These are phyloP conservation scores for Aculops lycopersici DNA, from an alignment of 1,140 invertebrate species.

Conservation along the genomic window DNA sequence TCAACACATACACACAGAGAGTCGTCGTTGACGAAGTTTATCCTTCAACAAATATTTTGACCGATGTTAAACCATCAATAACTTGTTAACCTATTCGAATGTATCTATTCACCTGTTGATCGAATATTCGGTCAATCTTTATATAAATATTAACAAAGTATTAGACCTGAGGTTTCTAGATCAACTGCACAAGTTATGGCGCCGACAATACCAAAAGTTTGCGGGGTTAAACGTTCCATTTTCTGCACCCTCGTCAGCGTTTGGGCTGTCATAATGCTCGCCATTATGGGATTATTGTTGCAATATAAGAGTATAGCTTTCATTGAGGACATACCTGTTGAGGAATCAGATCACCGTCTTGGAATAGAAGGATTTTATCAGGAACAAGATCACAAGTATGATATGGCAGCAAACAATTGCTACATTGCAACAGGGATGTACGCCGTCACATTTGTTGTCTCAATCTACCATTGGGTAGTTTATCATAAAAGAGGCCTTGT, in stretches of 20 bases:
- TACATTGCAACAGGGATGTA: slow-evolving; percentile 11
- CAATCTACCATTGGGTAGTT: slow-evolving; percentile 5
- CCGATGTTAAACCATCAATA: no score
- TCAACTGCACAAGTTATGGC: no score
- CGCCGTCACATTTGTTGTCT: slow-evolving; percentile 7
- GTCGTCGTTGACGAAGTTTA: no score
- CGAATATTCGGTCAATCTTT: no score
- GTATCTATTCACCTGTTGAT: no score
- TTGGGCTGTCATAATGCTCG: slow-evolving; percentile 10
- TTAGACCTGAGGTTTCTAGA: no score
- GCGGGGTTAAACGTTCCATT: slow-evolving; percentile 7
- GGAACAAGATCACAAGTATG: slow-evolving; percentile 8
- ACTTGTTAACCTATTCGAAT: no score
- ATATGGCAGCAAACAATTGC: slow-evolving; percentile 10
- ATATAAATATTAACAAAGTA: no score
- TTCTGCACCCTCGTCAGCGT: slow-evolving; percentile 9
- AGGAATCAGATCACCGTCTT: background rate
- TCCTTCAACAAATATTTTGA: no score
- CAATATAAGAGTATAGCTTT: slow-evolving; percentile 8
- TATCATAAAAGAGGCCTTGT: background rate
- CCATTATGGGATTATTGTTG: slow-evolving; percentile 9
- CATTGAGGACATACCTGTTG: slow-evolving; percentile 9
- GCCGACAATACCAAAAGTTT: background rate
- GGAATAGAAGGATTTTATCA: background rate
- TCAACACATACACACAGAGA: no score